Conservation (phyloP, 2,888 invertebrate genomes). For the Nematopogon swammerdamellus region DNA sequence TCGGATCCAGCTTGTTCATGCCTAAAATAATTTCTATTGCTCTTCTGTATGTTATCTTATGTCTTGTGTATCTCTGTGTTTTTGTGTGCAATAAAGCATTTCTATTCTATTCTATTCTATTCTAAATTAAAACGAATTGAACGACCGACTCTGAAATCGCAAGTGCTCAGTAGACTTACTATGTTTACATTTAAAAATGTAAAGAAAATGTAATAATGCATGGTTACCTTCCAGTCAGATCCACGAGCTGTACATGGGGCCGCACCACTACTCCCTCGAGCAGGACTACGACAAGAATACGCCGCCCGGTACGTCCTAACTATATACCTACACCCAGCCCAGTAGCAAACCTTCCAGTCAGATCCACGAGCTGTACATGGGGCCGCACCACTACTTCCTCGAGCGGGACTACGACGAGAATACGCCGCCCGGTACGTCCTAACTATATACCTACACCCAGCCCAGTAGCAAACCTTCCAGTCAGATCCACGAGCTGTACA, state of each 20-base stretch:
- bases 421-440: conserved; percentile 51
- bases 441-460: too few species aligned
- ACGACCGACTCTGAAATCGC: conserved; percentile 1
- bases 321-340: background rate
- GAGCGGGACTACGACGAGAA: conserved; percentile 50
- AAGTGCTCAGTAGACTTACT: background rate
- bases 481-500: conserved; percentile 46
- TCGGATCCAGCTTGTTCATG: too few species aligned
- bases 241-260: conserved; percentile 43
- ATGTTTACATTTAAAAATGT: background rate
- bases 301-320: conserved; percentile 49
- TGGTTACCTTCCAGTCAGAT: conserved; percentile 48
- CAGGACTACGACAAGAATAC: conserved; percentile 50
- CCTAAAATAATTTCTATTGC: too few species aligned
- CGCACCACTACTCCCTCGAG: conserved; percentile 44
- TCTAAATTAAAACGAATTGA: too few species aligned
- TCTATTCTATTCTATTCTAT: too few species aligned
- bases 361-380: conserved; percentile 45
- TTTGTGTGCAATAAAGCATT: too few species aligned
- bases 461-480: conserved; percentile 14
- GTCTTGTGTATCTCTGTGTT: too few species aligned
- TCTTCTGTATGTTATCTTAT: too few species aligned
- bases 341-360: conserved; percentile 23
- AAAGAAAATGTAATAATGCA: too few species aligned
- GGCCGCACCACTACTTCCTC: conserved; percentile 44